phyloP scores from a whole-genome alignment of 1,140 invertebrate species.

The Tyrophagus putrescentiae region DNA sequence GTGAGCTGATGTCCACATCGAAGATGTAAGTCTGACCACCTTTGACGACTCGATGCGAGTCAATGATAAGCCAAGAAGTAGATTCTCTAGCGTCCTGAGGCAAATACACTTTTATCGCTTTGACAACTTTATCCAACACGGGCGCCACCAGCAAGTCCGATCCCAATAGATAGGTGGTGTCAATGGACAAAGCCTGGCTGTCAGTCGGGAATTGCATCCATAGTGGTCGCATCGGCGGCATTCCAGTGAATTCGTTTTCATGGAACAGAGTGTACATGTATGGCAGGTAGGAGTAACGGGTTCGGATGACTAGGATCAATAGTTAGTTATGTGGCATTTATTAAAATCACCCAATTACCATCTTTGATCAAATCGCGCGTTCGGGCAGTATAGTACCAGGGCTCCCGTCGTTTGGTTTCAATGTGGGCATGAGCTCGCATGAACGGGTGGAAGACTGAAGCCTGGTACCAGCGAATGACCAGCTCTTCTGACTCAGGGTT shows the following conservation, averaged over 20 bases:
- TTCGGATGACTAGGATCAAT: conserved; percentile 44
- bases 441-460: conserved; percentile 60
- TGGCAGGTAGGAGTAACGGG: conserved; percentile 74
- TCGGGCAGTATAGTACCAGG: conserved; percentile 74
- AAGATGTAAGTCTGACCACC: conserved; percentile 45
- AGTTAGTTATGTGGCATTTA: neutral
- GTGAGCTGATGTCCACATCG: conserved; percentile 50
- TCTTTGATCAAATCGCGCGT: conserved; percentile 58
- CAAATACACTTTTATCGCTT: conserved; percentile 69
- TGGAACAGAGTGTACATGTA: conserved; percentile 93
- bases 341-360: neutral
- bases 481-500: conserved; percentile 84
- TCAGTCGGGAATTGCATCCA: conserved; percentile 80
- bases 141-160: conserved; percentile 68
- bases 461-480: conserved; percentile 79
- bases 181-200: conserved; percentile 56
- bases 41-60: conserved; percentile 50
- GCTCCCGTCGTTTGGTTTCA: conserved; percentile 88
- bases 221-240: conserved; percentile 73
- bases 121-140: conserved; percentile 59
- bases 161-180: conserved; percentile 68
- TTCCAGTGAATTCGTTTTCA: conserved; percentile 56
- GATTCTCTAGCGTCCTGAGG: conserved; percentile 44
- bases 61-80: conserved; percentile 71
- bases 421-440: conserved; percentile 67